These are phyloP conservation scores for Phenacoccus solenopsis DNA, from an alignment of 1,140 invertebrate species.

Conservation along the genomic window DNA sequence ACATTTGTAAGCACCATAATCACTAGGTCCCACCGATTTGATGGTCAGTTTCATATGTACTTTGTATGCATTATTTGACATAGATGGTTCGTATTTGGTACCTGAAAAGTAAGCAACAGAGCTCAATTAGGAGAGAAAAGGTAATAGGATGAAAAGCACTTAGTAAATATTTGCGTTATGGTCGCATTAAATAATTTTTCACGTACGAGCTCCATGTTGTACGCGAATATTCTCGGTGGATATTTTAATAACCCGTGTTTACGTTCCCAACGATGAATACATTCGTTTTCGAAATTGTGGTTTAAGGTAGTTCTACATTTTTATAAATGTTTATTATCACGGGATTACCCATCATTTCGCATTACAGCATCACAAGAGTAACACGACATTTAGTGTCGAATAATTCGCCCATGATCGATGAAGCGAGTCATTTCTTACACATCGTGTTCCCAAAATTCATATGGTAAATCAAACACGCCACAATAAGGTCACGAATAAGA, in stretches of 20 bases:
- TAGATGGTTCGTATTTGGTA: conserved; percentile 20
- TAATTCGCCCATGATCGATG: too few relatives aligned
- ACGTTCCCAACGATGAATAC: neutral
- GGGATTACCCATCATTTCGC: too few relatives aligned
- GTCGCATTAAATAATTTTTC: neutral
- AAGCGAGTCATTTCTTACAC: too few relatives aligned
- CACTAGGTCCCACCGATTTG: conserved; percentile 55
- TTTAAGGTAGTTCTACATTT: too few relatives aligned
- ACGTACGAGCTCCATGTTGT: neutral
- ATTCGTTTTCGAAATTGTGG: neutral
- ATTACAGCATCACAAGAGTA: too few relatives aligned
- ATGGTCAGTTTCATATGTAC: conserved; percentile 77
- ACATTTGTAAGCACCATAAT: conserved; percentile 75
- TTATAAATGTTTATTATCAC: too few relatives aligned
- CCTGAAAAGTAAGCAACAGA: conserved; percentile 19
- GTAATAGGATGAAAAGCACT: neutral
- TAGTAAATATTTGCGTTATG: neutral
- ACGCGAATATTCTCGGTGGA: neutral
- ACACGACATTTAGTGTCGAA: too few relatives aligned
- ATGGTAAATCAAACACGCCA: too few relatives aligned
- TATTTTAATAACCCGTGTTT: neutral
- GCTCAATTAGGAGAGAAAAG: neutral
- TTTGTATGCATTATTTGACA: conserved; percentile 21
- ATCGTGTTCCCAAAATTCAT: too few relatives aligned
- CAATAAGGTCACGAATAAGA: too few relatives aligned